These are phyloP conservation scores for Ditylenchus dipsaci DNA, from an alignment of 1,140 invertebrate species.

Conservation along the genomic window DNA sequence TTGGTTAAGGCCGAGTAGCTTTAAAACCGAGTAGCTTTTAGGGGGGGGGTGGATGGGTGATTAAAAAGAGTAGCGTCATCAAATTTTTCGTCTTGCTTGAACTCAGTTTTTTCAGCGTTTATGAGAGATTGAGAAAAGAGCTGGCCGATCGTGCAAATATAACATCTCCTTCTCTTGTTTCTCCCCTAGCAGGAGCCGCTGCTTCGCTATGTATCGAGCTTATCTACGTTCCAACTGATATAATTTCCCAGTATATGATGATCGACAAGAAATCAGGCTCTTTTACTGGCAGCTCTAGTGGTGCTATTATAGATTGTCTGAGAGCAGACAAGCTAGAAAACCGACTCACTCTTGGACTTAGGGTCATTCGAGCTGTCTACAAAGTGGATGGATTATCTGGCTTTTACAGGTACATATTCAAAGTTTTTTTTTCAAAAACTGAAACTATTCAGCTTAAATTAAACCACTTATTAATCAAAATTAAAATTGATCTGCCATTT, in stretches of 20 bases:
- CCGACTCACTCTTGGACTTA: slow-evolving; percentile 23
- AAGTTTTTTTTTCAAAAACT: no score
- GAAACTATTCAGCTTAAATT: neutral
- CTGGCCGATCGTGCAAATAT: slow-evolving; percentile 60
- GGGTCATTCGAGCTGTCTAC: slow-evolving; percentile 46
- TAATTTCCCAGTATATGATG: slow-evolving; percentile 42
- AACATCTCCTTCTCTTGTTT: slow-evolving; percentile 45
- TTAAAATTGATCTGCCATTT: no score
- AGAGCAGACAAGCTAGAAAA: slow-evolving; percentile 11
- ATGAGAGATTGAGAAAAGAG: slow-evolving; percentile 81
- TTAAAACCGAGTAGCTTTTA: no score
- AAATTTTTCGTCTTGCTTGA: no score
- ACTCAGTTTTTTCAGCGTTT: slow-evolving; percentile 67
- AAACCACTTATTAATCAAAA: neutral
- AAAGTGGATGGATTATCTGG: slow-evolving; percentile 42
- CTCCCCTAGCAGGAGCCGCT: slow-evolving; percentile 39
- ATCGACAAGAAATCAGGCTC: slow-evolving; percentile 40
- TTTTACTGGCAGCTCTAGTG: slow-evolving; percentile 26
- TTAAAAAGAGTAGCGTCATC: no score
- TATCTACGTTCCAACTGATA: slow-evolving; percentile 48
- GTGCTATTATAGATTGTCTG: slow-evolving; percentile 29
- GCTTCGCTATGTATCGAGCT: slow-evolving; percentile 31
- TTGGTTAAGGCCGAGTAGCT: no score
- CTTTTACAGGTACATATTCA: slow-evolving; percentile 35
- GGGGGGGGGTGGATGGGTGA: no score